These are phyloP conservation scores for Anthoptus insignis DNA, from an alignment of 2,888 invertebrate genomes.

Conservation along the genomic window DNA sequence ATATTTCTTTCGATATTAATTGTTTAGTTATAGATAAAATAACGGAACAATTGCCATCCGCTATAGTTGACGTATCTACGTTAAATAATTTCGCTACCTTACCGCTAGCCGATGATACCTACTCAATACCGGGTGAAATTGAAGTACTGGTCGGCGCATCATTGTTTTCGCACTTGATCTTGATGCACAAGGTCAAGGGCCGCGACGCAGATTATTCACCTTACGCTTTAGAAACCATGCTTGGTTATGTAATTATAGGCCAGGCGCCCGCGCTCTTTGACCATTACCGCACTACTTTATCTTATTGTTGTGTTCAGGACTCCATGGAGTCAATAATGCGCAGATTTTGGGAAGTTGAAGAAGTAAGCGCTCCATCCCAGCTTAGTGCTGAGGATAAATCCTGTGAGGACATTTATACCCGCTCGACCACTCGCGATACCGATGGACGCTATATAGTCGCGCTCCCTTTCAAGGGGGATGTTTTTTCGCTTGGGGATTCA, in stretches of 20 bases:
- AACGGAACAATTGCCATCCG: neutral
- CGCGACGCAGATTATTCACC: too few species aligned
- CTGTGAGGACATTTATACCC: constrained; percentile 30
- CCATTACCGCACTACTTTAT: neutral
- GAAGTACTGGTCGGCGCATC: constrained; percentile 35
- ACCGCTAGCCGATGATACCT: constrained; percentile 35
- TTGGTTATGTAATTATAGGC: constrained; percentile 28
- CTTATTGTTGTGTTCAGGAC: neutral
- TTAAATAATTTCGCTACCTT: neutral
- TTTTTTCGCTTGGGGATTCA: neutral
- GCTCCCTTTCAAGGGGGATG: too few species aligned
- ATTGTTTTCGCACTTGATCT: too few species aligned
- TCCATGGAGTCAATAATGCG: constrained; percentile 32
- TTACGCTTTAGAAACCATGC: too few species aligned
- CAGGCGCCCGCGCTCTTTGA: neutral
- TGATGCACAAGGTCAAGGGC: too few species aligned
- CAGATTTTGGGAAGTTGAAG: constrained; percentile 29
- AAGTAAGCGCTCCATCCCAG: neutral
- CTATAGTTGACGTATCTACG: neutral
- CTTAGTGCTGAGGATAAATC: constrained; percentile 16
- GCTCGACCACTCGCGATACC: too few species aligned
- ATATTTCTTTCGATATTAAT: neutral
- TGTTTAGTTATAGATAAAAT: neutral
- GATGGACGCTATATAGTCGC: too few species aligned
- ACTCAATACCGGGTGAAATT: constrained; percentile 23